Evolutionary conservation across 1,140 invertebrate species (phyloP).

Genomic region (Drosophila nannoptera): DNA sequence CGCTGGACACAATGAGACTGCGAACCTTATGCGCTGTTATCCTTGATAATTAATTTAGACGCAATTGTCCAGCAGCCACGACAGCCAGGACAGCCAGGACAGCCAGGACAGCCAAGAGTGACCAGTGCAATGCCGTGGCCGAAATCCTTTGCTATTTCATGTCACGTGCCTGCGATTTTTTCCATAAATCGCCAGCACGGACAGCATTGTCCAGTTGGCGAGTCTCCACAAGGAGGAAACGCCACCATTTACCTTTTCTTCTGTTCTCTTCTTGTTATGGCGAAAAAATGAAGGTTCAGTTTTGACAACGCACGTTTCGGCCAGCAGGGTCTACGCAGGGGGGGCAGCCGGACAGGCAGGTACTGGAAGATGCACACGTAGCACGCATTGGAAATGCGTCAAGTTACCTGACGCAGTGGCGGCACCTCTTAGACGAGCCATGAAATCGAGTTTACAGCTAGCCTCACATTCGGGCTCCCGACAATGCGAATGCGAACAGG

Average conservation of each 20-base stretch:
- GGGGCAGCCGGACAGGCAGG: constrained; percentile 34
- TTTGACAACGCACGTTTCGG: constrained; percentile 71
- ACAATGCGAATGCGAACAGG: constrained; percentile 10
- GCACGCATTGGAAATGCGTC: constrained; percentile 52
- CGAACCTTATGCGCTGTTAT: constrained; percentile 61
- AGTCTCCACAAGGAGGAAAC: constrained; percentile 6
- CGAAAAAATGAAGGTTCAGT: constrained; percentile 65
- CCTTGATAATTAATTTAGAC: constrained; percentile 76
- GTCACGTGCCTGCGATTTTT: constrained; percentile 61
- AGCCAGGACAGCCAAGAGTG: constrained; percentile 4
- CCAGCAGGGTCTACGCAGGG: neutral
- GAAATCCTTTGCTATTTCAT: constrained; percentile 62
- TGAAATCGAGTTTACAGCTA: constrained; percentile 70
- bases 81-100: neutral
- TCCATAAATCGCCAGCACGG: constrained; percentile 64
- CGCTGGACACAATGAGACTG: constrained; percentile 48
- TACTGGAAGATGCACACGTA: constrained; percentile 64
- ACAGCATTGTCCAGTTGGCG: constrained; percentile 60
- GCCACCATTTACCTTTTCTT: neutral
- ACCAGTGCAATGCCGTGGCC: constrained; percentile 20
- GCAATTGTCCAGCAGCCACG: constrained; percentile 59
- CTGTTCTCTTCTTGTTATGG: constrained; percentile 40
- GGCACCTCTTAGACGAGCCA: constrained; percentile 58
- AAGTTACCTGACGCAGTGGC: constrained; percentile 47
- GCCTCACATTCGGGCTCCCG: neutral